These are phyloP conservation scores for Drosophila kanekoi DNA, from an alignment of 2,888 invertebrate species.

Conservation along the genomic window DNA sequence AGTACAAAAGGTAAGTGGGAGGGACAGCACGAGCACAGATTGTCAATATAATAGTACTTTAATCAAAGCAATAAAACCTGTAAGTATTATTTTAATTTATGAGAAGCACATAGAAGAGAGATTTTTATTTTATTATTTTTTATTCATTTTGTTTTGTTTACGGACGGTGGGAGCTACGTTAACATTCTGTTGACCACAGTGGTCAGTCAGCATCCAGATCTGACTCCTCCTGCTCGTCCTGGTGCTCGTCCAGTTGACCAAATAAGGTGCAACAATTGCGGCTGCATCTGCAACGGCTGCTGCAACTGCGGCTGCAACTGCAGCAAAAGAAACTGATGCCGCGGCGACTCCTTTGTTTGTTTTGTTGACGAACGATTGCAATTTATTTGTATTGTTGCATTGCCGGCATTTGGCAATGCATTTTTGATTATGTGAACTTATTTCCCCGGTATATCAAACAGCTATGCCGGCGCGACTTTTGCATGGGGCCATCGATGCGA, in stretches of 20 bases:
- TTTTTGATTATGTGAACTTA: constrained; percentile 76
- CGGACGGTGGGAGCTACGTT: background rate
- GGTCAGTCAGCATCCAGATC: constrained; percentile 2
- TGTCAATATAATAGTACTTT: too few species aligned
- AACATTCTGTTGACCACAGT: constrained; percentile 28
- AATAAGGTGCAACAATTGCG: constrained; percentile 78
- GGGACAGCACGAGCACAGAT: too few species aligned
- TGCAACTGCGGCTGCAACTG: constrained; percentile 25
- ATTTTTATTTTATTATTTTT: too few species aligned
- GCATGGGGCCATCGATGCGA: constrained; percentile 6
- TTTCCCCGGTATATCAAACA: constrained; percentile 66
- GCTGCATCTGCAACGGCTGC: constrained; percentile 28
- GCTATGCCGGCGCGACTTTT: constrained; percentile 54
- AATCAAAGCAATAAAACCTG: too few species aligned
- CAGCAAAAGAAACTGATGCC: constrained; percentile 19
- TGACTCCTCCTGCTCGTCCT: constrained; percentile 25
- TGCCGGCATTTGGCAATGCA: constrained; percentile 74
- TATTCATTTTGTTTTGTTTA: background rate
- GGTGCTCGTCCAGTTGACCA: constrained; percentile 61
- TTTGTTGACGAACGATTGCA: constrained; percentile 78
- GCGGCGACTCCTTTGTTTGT: constrained; percentile 68
- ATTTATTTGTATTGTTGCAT: constrained; percentile 81
- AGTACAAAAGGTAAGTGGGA: too few species aligned
- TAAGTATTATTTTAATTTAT: too few species aligned
- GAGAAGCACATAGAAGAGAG: too few species aligned